These are phyloP conservation scores for Camelus dromedarius DNA, from an alignment of 2,113 vertebrate genomes.

Conservation along the genomic window DNA sequence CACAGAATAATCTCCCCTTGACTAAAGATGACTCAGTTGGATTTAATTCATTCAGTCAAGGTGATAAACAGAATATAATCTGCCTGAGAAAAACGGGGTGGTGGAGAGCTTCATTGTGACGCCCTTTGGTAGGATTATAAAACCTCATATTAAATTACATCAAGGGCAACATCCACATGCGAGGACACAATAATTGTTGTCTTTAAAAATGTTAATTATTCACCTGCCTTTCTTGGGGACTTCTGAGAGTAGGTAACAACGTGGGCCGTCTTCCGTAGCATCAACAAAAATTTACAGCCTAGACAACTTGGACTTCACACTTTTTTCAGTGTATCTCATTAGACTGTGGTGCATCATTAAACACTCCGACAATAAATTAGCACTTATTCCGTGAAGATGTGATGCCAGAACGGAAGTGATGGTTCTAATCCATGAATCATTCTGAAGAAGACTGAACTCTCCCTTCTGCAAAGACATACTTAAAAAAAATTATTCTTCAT, in stretches of 20 bases:
- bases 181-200: constrained; percentile 60
- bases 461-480: not conserved
- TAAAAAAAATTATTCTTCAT: not conserved
- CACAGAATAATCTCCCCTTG: constrained; percentile 55
- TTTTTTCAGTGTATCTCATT: not conserved
- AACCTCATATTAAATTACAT: constrained; percentile 56
- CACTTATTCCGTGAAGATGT: not conserved
- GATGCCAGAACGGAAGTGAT: not conserved
- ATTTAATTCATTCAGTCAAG: constrained; percentile 68
- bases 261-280: not conserved
- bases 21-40: constrained; percentile 81
- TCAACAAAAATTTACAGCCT: not conserved
- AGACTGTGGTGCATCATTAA: not conserved
- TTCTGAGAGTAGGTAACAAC: not conserved
- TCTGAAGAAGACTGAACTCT: not conserved
- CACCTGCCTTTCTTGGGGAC: not conserved
- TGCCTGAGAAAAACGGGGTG: constrained; percentile 65
- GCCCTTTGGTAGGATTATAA: constrained; percentile 28
- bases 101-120: not conserved
- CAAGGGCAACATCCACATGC: constrained; percentile 30
- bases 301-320: not conserved
- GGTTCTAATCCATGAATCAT: not conserved
- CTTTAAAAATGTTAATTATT: not conserved
- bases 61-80: constrained; percentile 82
- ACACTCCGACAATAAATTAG: not conserved